Evolutionary conservation across 2,113 vertebrate species (phyloP), one percentile per base, ranked within the genome.

Genomic region (Chiloscyllium plagiosum): DNA sequence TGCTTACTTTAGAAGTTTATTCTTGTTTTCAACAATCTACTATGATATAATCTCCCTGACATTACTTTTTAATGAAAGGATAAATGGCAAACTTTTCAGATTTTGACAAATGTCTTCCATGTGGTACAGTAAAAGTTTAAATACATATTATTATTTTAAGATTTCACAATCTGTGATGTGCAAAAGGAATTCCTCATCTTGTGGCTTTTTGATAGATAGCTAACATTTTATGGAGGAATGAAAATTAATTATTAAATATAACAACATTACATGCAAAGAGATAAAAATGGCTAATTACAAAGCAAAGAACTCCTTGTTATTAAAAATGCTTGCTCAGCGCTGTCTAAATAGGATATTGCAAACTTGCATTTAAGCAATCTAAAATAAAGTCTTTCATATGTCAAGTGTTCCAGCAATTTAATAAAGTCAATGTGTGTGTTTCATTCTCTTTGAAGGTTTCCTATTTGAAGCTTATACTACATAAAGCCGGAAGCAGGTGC

Each of bases 401-500:
- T 69, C 42, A 72, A 50, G 94, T 24, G 52, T 72, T 95, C 47
- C 47, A 76, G 69, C 69, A 95, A 95, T 95, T 94, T 95, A 95
- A 95, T 52, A 52, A 52, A 95, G 47, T 69, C 65, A 69, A 69
- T 70, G 92, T 72, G 94, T 72, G 47, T 33, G 94, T 47, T 95
- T 47, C 94, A 76, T 17, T 93, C 69, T 72, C 69, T 95, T 95
- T 95, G 94, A 72, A 95, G 68, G 42, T 72, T 95, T 76, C 69
- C 94, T 72, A 70, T 52, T 72, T 95, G 69, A 95, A 72, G 69
- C 69, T 95, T 95, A 72, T 69, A 95, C 69, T 76, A 72, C 94
- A 95, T 52, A 76, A 72, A 95, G 69, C 94, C 70, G 94, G 94
- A 95, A 95, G 47, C 94, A 95, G 94, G 69, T 95, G 94, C 94